phyloP scores from a whole-genome alignment of 2,797 vertebrate genomes.

The Urosaurus nigricauda region DNA sequence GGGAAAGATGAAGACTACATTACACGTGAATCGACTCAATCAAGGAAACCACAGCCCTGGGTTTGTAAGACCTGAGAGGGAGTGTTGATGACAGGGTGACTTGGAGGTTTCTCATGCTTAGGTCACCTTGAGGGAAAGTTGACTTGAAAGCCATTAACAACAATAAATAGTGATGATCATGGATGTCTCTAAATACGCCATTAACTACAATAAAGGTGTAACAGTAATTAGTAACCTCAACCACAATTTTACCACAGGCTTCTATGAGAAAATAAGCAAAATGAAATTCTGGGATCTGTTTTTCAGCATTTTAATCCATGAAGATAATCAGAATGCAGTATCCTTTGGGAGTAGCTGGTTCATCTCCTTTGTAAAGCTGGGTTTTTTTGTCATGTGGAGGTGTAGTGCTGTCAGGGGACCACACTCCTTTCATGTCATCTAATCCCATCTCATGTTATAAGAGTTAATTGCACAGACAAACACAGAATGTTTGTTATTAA shows the following conservation, averaged over 20 bases:
- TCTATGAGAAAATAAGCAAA: background rate
- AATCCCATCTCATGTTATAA: constrained; percentile 20
- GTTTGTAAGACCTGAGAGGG: too few relatives aligned
- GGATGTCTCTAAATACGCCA: background rate
- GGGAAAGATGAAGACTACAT: too few relatives aligned
- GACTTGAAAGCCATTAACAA: background rate
- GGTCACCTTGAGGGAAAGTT: too few relatives aligned
- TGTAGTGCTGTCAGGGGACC: background rate
- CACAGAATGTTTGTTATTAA: constrained; percentile 21
- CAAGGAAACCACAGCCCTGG: too few relatives aligned
- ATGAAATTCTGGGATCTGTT: background rate
- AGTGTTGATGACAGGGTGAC: too few relatives aligned
- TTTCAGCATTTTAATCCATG: background rate
- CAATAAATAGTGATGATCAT: background rate
- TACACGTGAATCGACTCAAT: too few relatives aligned
- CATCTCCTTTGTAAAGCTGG: constrained; percentile 42
- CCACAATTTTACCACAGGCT: background rate
- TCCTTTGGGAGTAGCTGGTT: background rate
- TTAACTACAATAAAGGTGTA: background rate
- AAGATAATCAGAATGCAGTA: background rate
- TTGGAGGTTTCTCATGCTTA: too few relatives aligned
- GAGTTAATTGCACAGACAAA: constrained; percentile 34
- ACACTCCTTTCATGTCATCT: constrained; percentile 15
- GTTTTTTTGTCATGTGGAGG: background rate
- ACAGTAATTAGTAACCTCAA: background rate